Base-by-base conservation (phyloP, 2,888 invertebrate species). In the Tachina fera region DNA sequence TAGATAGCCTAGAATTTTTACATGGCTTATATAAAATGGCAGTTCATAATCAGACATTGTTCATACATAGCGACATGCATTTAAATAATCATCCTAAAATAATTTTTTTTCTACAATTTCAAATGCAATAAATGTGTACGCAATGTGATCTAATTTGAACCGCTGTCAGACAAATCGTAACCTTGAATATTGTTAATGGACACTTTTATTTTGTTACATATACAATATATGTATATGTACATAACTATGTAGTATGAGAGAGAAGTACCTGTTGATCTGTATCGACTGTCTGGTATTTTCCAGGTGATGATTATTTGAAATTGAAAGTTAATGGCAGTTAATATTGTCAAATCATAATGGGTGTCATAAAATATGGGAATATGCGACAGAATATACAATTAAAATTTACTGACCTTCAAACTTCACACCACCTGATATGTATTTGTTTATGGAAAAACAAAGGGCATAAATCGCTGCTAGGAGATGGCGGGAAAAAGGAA, bases 271-370 rank as follows among this genome's bases (percentile, higher is more conserved):
- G 85, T 86, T 86, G 85, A 75, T 43, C 67, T 45, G 22, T 31
- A 61, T 71, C 53, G 72, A 60, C n/a, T 63, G 51, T 84, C 65
- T 72, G 71, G 70, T 39, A 78, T 56, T 84, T 85, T 85, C 70
- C 81, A 78, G 82, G 60, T 83, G 82, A 83, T 83, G 53, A 72
- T 76, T 67, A 76, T 79, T 60, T 71, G 53, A 83, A 86, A 79
- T 61, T 75, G 82, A 80, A 80, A 86, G 86, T 86, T 80, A 83
- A 86, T 82, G 79, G 75, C 60, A 72, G 56, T 51, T 85, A 82
- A 78, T 70, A 74, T 70, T 74, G 68, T 78, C 49, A 56, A 39
- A 22, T 60, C 60, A 65, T 76, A 86, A 79, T 79, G 82, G 67
- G 60, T 76, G 56, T 72, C 79, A 83, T 79, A 79, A 82, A 79